Conservation (phyloP, 2,797 vertebrate species). For the Aulostomus chinensis region DNA sequence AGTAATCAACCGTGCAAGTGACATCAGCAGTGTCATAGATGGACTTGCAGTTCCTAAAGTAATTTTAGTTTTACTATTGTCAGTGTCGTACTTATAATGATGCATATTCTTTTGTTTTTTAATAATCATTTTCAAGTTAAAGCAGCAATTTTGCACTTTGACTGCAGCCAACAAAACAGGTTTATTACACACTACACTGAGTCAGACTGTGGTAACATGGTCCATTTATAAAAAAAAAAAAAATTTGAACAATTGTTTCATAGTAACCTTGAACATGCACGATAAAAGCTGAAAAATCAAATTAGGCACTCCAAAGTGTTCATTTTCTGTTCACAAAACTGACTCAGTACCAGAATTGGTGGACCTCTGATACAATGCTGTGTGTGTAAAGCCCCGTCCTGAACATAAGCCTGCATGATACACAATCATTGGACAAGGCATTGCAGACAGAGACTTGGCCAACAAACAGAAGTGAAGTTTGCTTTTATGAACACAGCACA, state of each 20-base stretch:
- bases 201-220: slow-evolving; percentile 14
- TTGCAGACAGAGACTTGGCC: too few species aligned
- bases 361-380: slow-evolving; percentile 5
- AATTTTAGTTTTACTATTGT: neutral
- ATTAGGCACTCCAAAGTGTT: slow-evolving; percentile 18
- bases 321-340: slow-evolving; percentile 29
- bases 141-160: neutral
- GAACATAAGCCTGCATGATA: slow-evolving; percentile 1
- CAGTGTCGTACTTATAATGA: neutral
- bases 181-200: neutral
- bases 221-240: slow-evolving; percentile 23
- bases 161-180: neutral
- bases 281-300: slow-evolving; percentile 29
- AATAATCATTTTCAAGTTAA: neutral
- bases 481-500: too few species aligned
- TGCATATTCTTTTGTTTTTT: neutral
- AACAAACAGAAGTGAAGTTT: too few species aligned
- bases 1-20: neutral
- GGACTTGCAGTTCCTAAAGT: neutral
- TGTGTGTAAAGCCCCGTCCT: neutral
- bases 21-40: neutral
- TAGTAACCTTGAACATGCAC: slow-evolving; percentile 33
- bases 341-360: slow-evolving; percentile 1
- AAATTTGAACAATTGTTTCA: slow-evolving; percentile 29
- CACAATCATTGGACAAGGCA: too few species aligned